These are phyloP conservation scores for Caenorhabditis sp. DNA, from an alignment of 2,888 invertebrate species.

Conservation along the genomic window DNA sequence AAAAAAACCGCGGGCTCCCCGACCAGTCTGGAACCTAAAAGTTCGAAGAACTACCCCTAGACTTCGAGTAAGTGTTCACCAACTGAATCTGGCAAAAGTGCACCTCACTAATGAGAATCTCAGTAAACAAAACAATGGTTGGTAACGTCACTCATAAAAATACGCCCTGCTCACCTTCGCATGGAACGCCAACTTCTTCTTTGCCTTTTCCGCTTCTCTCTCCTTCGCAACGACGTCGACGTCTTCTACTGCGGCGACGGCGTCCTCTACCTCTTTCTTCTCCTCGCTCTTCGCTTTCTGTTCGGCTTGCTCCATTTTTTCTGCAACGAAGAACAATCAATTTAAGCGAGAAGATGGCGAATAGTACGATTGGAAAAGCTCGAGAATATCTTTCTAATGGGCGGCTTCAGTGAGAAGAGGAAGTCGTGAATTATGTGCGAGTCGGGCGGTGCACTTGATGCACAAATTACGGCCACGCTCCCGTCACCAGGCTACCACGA, in stretches of 20 bases:
- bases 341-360: background rate
- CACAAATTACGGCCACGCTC: slow-evolving; percentile 30
- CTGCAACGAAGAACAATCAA: slow-evolving; percentile 25
- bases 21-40: no score
- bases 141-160: background rate
- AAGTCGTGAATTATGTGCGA: slow-evolving; percentile 41
- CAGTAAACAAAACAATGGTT: background rate
- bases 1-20: no score
- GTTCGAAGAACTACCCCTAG: no score
- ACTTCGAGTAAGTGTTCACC: no score
- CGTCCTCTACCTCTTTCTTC: slow-evolving; percentile 10
- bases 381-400: no score
- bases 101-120: no score
- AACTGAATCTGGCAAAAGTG: no score
- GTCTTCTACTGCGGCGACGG: background rate
- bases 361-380: background rate
- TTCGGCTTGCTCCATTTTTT: slow-evolving; percentile 56
- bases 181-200: slow-evolving; percentile 54
- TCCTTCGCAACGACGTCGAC: slow-evolving; percentile 1
- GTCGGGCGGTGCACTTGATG: slow-evolving; percentile 31
- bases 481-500: no score
- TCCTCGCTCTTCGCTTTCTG: slow-evolving; percentile 27
- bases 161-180: slow-evolving; percentile 31
- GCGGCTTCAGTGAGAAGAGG: no score
- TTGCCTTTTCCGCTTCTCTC: slow-evolving; percentile 17